These are phyloP conservation scores for Vandiemenella viatica DNA, from an alignment of 2,888 invertebrate species.

Conservation along the genomic window DNA sequence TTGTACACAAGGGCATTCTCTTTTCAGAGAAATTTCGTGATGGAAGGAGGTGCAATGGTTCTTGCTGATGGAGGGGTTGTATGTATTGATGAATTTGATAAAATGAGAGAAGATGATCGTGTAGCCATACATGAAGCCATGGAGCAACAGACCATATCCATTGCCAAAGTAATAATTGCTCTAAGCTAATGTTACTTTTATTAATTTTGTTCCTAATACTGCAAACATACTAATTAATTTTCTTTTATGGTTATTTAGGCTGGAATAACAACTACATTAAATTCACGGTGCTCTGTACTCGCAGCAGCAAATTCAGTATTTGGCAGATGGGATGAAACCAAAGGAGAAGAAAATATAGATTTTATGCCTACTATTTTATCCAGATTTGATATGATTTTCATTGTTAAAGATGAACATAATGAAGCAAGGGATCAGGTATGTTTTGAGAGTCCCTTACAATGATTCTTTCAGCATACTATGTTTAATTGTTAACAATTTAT, in stretches of 20 bases:
- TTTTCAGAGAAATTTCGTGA: slow-evolving; percentile 76
- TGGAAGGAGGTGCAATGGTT: slow-evolving; percentile 99
- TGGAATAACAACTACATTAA: slow-evolving; percentile 95
- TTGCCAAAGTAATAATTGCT: slow-evolving; percentile 64
- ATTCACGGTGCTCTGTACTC: slow-evolving; percentile 95
- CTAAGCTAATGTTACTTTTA: background rate
- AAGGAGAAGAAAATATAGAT: slow-evolving; percentile 95
- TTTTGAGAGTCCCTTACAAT: too few species aligned
- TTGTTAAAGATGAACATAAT: slow-evolving; percentile 94
- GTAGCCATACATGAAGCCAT: slow-evolving; percentile 99
- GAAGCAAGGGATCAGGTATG: slow-evolving; percentile 71
- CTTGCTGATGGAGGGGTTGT: slow-evolving; percentile 97
- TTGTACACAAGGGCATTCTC: too few species aligned
- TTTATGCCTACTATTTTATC: slow-evolving; percentile 99
- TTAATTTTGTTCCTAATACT: background rate
- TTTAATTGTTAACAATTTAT: slow-evolving; percentile 3
- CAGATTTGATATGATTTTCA: slow-evolving; percentile 99
- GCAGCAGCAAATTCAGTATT: slow-evolving; percentile 98
- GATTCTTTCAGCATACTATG: too few species aligned
- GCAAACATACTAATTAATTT: background rate
- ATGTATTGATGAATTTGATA: slow-evolving; percentile 99
- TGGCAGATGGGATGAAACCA: slow-evolving; percentile 97
- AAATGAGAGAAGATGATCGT: slow-evolving; percentile 97
- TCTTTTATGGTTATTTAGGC: slow-evolving; percentile 40
- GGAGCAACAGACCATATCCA: slow-evolving; percentile 99